These are phyloP conservation scores for Asbolus verrucosus DNA, from an alignment of 1,140 invertebrate genomes.

Conservation along the genomic window DNA sequence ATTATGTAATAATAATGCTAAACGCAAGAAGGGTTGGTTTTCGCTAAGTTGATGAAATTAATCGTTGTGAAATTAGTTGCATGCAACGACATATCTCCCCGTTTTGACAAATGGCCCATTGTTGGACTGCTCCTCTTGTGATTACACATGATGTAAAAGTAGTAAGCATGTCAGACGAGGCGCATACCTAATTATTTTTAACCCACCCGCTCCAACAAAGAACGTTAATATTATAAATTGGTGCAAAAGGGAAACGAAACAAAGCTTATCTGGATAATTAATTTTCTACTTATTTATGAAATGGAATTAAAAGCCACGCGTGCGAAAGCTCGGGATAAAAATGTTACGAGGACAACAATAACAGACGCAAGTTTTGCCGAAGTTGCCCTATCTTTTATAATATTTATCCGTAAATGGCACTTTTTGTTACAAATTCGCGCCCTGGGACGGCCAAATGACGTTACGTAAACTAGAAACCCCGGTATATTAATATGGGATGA, in stretches of 20 bases:
- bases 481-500: constrained; percentile 3
- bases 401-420: constrained; percentile 8
- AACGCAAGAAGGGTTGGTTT: constrained; percentile 1
- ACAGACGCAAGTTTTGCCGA: not conserved
- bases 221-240: constrained; percentile 16
- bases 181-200: constrained; percentile 28
- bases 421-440: constrained; percentile 2
- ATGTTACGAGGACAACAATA: not conserved
- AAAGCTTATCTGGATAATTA: constrained; percentile 24
- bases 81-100: constrained; percentile 26
- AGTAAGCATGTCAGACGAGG: constrained; percentile 11
- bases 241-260: constrained; percentile 18
- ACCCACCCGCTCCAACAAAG: constrained; percentile 4
- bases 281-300: constrained; percentile 33
- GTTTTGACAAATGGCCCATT: constrained; percentile 29
- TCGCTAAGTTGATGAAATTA: constrained; percentile 30
- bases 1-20: constrained; percentile 21
- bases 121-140: not conserved
- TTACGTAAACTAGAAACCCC: not conserved
- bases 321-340: constrained; percentile 28
- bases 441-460: not conserved
- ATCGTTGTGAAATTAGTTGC: constrained; percentile 9
- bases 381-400: constrained; percentile 19
- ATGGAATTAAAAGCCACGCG: constrained; percentile 23
- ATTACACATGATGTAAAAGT: not conserved